Percentiles rank a stretch among this genome's conserved stretches.
phyloP scores from a whole-genome alignment of 2,797 vertebrate species.

The Mormyrops boulengeri region DNA sequence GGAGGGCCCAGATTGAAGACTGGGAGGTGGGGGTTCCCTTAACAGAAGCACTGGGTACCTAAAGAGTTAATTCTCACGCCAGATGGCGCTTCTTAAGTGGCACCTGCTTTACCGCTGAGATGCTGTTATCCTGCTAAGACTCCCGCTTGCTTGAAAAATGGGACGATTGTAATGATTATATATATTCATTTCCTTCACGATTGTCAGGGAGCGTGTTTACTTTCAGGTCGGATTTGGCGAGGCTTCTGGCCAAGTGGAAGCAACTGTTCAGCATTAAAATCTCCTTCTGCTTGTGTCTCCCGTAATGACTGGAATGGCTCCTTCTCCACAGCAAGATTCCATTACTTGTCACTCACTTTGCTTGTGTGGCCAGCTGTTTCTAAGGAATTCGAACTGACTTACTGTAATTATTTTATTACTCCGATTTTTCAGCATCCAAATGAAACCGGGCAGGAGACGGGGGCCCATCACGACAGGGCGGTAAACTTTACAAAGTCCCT shows the following conservation, averaged over 20 bases:
- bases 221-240: conserved; percentile 35
- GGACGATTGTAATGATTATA: conserved; percentile 47
- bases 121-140: conserved; percentile 32
- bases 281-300: conserved; percentile 12
- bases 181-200: conserved; percentile 28
- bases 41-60: conserved; percentile 17
- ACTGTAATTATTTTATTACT: background rate
- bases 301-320: background rate
- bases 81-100: conserved; percentile 40
- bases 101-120: conserved; percentile 33
- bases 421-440: background rate
- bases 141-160: conserved; percentile 32
- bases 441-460: background rate
- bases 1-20: background rate
- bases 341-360: conserved; percentile 29
- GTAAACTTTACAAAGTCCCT: background rate
- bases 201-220: conserved; percentile 22
- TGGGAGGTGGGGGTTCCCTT: background rate
- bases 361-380: background rate
- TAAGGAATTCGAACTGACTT: background rate
- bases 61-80: conserved; percentile 42
- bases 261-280: background rate
- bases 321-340: conserved; percentile 16
- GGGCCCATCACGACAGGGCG: background rate
- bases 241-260: conserved; percentile 31